Evolutionary conservation across 2,888 invertebrate species (phyloP).

Genomic region (Eutolmus rufibarbis): DNA sequence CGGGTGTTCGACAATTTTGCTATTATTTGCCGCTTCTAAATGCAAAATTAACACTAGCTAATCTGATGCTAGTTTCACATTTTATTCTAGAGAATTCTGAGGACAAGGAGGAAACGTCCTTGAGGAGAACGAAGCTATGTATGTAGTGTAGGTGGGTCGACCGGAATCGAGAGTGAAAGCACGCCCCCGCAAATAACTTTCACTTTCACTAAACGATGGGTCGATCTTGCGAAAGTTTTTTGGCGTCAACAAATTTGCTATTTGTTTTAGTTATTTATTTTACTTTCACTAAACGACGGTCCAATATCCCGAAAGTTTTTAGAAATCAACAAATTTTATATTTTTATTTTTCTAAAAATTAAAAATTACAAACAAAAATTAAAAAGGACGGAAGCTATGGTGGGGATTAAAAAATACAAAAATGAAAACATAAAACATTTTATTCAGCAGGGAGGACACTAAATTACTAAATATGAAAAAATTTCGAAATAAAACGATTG

Average conservation of each 20-base stretch:
- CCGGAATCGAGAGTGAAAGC: neutral
- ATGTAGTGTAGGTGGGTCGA: neutral
- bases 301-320: neutral
- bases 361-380: neutral
- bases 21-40: neutral
- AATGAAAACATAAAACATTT: neutral
- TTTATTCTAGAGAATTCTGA: neutral
- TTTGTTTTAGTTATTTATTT: too few species aligned
- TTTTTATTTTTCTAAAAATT: neutral
- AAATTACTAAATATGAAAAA: constrained; percentile 44
- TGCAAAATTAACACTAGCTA: neutral
- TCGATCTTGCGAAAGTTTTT: neutral
- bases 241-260: neutral
- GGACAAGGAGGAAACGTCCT: neutral
- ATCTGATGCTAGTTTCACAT: neutral
- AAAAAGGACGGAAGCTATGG: neutral
- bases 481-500: neutral
- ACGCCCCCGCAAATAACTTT: neutral
- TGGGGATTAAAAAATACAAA: neutral
- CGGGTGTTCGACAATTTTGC: neutral
- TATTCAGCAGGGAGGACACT: neutral
- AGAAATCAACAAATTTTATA: neutral
- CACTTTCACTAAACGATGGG: neutral
- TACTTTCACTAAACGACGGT: too few species aligned
- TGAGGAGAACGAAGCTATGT: neutral